These are phyloP conservation scores for Chelidonichthys spinosus DNA, from an alignment of 2,797 vertebrate genomes.

Conservation along the genomic window DNA sequence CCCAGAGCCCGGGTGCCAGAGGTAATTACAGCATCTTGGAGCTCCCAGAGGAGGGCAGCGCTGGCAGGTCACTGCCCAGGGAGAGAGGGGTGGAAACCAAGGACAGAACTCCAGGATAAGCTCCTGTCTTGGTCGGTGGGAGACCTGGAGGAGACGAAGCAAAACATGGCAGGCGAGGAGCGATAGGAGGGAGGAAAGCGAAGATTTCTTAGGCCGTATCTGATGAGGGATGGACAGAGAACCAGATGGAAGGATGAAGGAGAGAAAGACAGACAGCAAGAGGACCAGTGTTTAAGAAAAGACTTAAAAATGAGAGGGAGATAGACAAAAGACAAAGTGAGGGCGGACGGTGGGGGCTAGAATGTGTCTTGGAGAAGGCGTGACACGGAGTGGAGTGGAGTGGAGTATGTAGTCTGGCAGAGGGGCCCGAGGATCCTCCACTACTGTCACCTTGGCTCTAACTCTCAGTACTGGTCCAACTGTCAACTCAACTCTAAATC, in stretches of 20 bases:
- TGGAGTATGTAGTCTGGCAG: constrained; percentile 75
- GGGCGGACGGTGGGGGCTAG: constrained; percentile 51
- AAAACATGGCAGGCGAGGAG: constrained; percentile 41
- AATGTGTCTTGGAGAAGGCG: constrained; percentile 56
- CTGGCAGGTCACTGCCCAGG: constrained; percentile 77
- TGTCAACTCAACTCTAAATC: constrained; percentile 82
- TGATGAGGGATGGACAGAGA: constrained; percentile 34
- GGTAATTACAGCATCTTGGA: constrained; percentile 82
- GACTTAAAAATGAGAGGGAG: constrained; percentile 44
- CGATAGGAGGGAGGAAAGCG: constrained; percentile 1
- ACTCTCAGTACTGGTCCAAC: constrained; percentile 68
- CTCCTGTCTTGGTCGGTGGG: constrained; percentile 52
- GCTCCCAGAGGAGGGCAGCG: constrained; percentile 72
- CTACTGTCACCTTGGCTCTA: constrained; percentile 83
- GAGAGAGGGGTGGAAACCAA: constrained; percentile 71
- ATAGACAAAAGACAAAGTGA: constrained; percentile 58
- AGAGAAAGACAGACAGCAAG: constrained; percentile 46
- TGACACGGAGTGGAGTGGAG: constrained; percentile 64
- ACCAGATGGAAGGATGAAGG: constrained; percentile 26
- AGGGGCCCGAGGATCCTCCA: constrained; percentile 78
- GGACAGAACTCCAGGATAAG: constrained; percentile 73
- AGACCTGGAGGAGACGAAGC: constrained; percentile 46
- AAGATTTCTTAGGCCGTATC: constrained; percentile 42
- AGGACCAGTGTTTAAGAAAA: constrained; percentile 30
- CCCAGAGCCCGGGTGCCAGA: constrained; percentile 82